Evolutionary conservation across 2,888 invertebrate genomes (phyloP).

Genomic region (Choreutis nemorana): DNA sequence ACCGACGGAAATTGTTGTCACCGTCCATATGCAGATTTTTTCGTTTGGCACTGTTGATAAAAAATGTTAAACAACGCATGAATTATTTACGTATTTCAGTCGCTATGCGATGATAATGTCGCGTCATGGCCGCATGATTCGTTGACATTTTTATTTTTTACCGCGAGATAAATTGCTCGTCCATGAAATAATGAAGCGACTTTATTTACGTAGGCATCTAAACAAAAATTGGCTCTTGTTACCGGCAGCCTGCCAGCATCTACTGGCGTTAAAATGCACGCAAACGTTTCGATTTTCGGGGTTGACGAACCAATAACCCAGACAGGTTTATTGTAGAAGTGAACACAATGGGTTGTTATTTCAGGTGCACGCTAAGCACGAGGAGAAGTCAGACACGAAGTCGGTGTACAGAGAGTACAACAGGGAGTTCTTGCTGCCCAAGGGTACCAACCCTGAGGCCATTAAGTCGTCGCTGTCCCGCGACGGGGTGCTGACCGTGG

Average conservation of each 20-base stretch:
- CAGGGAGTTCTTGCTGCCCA: conserved; percentile 94
- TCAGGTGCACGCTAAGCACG: conserved; percentile 97
- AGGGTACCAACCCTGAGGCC: conserved; percentile 95
- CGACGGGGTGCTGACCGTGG: conserved; percentile 96
- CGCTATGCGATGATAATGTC: no score
- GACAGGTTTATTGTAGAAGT: conserved; percentile 2
- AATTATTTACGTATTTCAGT: no score
- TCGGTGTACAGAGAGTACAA: conserved; percentile 98
- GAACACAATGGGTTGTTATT: conserved; percentile 20
- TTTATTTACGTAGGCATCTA: conserved; percentile 21
- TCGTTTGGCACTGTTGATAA: no score
- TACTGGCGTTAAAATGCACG: conserved; percentile 18
- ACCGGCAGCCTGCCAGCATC: conserved; percentile 38
- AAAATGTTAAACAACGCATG: no score
- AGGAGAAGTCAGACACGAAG: conserved; percentile 96
- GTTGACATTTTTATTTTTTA: conserved; percentile 16
- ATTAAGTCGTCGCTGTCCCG: conserved; percentile 96
- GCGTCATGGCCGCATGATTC: no score
- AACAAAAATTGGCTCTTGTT: conserved; percentile 23
- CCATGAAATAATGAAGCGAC: conserved; percentile 22
- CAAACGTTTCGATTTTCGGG: conserved; percentile 19
- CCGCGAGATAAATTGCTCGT: conserved; percentile 30
- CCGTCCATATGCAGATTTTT: no score
- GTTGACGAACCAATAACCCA: conserved; percentile 20
- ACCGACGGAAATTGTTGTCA: no score